phyloP scores from a whole-genome alignment of 2,797 vertebrate genomes.

The Cossypha caffra region DNA sequence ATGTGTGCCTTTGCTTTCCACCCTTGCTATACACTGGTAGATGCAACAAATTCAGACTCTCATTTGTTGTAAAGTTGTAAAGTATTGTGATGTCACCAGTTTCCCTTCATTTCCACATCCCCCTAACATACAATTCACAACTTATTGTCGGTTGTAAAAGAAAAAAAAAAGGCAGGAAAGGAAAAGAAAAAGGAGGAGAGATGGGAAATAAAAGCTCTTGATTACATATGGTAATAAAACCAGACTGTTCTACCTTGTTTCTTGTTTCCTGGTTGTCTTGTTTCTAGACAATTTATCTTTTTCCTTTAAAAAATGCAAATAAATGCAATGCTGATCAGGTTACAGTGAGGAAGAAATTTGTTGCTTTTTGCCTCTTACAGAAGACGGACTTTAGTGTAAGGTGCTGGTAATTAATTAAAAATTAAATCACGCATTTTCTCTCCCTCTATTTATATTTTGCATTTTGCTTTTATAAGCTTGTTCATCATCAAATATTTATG shows the following conservation, averaged over 20 bases:
- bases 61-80: constrained; percentile 92
- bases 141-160: constrained; percentile 95
- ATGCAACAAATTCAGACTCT: constrained; percentile 82
- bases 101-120: constrained; percentile 86
- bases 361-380: constrained; percentile 1
- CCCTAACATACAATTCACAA: constrained; percentile 94
- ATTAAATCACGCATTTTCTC: constrained; percentile 57
- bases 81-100: constrained; percentile 94
- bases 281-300: neutral
- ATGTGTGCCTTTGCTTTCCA: constrained; percentile 96
- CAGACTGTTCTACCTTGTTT: constrained; percentile 79
- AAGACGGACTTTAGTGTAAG: constrained; percentile 21
- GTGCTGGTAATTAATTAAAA: constrained; percentile 73
- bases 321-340: neutral
- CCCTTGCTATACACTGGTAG: constrained; percentile 89
- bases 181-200: constrained; percentile 29
- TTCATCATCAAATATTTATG: constrained; percentile 74
- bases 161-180: constrained; percentile 11
- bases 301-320: neutral
- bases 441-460: constrained; percentile 53
- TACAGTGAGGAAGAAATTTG: neutral
- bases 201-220: constrained; percentile 71
- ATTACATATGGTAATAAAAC: constrained; percentile 82
- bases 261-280: constrained; percentile 60
- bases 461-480: constrained; percentile 72